Conservation (phyloP, 2,797 vertebrate genomes). For the Galago senegalensis region DNA sequence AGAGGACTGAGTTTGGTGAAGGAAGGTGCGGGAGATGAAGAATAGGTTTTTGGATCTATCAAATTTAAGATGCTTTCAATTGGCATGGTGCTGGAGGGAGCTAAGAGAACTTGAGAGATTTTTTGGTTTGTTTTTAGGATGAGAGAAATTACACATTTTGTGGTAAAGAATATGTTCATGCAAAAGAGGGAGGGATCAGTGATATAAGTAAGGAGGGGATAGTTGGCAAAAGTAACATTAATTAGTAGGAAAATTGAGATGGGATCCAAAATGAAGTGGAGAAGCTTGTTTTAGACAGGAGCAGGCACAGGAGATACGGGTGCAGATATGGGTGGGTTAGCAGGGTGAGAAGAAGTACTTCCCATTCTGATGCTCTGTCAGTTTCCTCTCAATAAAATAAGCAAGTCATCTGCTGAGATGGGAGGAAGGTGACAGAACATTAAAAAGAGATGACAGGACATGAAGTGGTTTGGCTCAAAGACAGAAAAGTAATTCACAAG, state of each 20-base stretch:
- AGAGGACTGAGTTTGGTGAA: not conserved
- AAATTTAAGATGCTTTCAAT: not conserved
- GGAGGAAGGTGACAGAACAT: not conserved
- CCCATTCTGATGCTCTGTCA: not conserved
- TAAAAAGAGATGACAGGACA: not conserved
- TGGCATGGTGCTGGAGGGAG: not conserved
- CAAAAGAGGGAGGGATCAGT: not conserved
- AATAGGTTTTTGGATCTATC: not conserved
- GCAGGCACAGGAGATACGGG: not conserved
- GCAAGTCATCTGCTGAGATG: not conserved
- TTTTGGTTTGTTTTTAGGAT: not conserved
- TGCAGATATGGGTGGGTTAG: no score
- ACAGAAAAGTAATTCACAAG: not conserved
- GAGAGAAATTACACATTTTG: not conserved
- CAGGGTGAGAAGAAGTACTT: not conserved
- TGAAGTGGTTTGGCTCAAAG: not conserved
- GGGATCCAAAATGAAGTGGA: not conserved
- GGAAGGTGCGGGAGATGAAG: not conserved
- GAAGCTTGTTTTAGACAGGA: not conserved
- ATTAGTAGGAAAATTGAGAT: not conserved
- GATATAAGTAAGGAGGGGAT: no score
- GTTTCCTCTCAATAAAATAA: not conserved
- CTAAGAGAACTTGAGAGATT: not conserved
- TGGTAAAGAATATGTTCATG: not conserved
- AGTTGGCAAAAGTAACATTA: not conserved